A percentile compares a stretch with the other conserved stretches of the same genome.
Evolutionary conservation across 2,797 vertebrate genomes (phyloP).

Genomic region (Xiphophorus birchmanni): DNA sequence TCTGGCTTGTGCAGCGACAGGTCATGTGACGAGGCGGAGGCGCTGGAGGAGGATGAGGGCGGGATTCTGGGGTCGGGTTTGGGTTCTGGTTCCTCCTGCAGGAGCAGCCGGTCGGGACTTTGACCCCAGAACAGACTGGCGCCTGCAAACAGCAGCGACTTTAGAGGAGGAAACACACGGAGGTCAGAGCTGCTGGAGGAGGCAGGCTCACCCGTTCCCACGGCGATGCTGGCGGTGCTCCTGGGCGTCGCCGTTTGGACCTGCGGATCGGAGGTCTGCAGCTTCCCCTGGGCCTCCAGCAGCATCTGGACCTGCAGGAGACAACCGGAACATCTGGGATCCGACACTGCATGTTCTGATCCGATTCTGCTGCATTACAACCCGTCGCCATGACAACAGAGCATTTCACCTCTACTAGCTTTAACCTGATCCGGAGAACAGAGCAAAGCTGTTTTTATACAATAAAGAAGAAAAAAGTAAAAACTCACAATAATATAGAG

Average conservation of each 20-base stretch:
- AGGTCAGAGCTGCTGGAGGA: neutral
- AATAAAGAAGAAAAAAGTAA: too few relatives aligned
- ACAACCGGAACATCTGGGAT: neutral
- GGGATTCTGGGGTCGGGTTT: neutral
- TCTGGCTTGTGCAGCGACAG: conserved; percentile 58
- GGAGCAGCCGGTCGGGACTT: conserved; percentile 50
- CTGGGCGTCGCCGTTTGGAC: conserved; percentile 66
- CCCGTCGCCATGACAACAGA: too few relatives aligned
- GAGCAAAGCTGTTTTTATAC: too few relatives aligned
- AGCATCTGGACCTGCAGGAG: conserved; percentile 89
- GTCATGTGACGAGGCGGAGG: conserved; percentile 50
- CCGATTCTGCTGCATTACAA: neutral
- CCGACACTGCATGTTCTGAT: too few relatives aligned
- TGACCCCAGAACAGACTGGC: conserved; percentile 91
- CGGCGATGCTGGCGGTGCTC: conserved; percentile 86
- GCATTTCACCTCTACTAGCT: too few relatives aligned
- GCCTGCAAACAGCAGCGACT: conserved; percentile 74
- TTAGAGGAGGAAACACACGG: neutral
- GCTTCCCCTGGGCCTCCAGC: conserved; percentile 85
- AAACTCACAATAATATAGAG: too few relatives aligned
- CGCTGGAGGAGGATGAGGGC: conserved; percentile 2
- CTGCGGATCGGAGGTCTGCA: conserved; percentile 48
- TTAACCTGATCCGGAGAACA: too few relatives aligned
- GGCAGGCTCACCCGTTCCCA: conserved; percentile 88
- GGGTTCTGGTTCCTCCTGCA: conserved; percentile 38